A percentile compares a stretch with the other conserved stretches of the same genome.
These are phyloP conservation scores for Kryphioiulus occultus DNA, from an alignment of 2,888 invertebrate species.

Conservation along the genomic window DNA sequence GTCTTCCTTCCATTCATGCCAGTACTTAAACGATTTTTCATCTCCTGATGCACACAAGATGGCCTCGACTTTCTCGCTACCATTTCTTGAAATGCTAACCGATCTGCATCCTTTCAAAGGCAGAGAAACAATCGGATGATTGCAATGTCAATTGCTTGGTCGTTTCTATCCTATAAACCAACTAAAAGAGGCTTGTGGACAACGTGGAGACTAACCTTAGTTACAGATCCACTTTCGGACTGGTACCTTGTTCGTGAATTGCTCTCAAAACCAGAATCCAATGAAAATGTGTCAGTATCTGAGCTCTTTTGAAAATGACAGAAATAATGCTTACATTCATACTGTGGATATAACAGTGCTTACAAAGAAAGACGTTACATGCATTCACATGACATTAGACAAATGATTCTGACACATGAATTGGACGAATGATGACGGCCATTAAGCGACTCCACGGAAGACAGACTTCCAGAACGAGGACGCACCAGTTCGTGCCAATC, in stretches of 20 bases:
- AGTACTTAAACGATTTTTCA: constrained; percentile 60
- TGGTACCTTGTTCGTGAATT: constrained; percentile 52
- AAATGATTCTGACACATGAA: constrained; percentile 25
- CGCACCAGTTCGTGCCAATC: constrained; percentile 61
- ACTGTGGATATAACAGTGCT: background rate
- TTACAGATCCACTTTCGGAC: constrained; percentile 55
- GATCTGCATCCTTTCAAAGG: constrained; percentile 54
- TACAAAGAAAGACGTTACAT: background rate
- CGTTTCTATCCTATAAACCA: background rate
- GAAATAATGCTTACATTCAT: background rate
- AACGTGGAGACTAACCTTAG: constrained; percentile 53
- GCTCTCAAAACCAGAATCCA: constrained; percentile 46
- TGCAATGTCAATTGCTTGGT: background rate
- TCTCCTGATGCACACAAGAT: constrained; percentile 63
- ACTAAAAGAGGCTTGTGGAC: too few relatives aligned
- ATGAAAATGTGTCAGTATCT: background rate
- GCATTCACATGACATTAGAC: background rate
- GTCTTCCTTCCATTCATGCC: constrained; percentile 54
- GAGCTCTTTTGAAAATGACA: constrained; percentile 14
- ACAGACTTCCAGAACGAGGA: constrained; percentile 57
- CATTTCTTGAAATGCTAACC: constrained; percentile 57
- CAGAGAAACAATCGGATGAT: too few relatives aligned
- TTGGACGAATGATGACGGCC: constrained; percentile 30
- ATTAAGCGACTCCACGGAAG: constrained; percentile 37
- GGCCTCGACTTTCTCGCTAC: constrained; percentile 60